Evolutionary conservation across 2,797 vertebrate species (phyloP).

Genomic region (Fistularia commersonii): DNA sequence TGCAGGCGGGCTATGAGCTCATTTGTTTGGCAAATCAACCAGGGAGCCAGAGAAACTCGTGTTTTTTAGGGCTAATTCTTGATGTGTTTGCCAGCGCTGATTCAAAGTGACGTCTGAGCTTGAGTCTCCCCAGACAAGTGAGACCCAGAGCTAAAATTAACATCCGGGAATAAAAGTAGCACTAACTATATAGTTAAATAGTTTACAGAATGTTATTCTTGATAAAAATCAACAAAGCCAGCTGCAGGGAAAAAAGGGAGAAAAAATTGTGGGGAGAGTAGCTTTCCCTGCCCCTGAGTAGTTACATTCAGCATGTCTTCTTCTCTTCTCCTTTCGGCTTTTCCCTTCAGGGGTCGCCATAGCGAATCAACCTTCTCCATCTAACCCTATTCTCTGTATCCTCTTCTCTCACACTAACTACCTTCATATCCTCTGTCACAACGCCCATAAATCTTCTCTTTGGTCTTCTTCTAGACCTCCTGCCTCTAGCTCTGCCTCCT

Average conservation of each 20-base stretch:
- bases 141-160: constrained; percentile 13
- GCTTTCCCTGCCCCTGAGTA: too few relatives aligned
- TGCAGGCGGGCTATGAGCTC: constrained; percentile 1
- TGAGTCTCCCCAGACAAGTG: constrained; percentile 1
- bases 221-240: constrained; percentile 12
- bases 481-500: too few relatives aligned
- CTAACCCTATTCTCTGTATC: too few relatives aligned
- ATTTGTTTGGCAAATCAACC: constrained; percentile 11
- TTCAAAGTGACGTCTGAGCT: constrained; percentile 21
- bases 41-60: constrained; percentile 13
- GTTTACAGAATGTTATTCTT: constrained; percentile 5
- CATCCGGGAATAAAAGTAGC: constrained; percentile 3
- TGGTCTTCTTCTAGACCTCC: too few relatives aligned
- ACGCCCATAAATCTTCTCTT: too few relatives aligned
- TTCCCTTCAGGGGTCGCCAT: too few relatives aligned
- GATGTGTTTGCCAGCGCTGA: constrained; percentile 12
- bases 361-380: too few relatives aligned
- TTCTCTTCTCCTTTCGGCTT: neutral
- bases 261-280: neutral
- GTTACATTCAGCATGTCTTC: neutral
- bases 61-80: constrained; percentile 11
- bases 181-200: neutral
- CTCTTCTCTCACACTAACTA: too few relatives aligned
- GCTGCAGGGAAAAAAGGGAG: too few relatives aligned
- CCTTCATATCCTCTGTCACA: too few relatives aligned